These are phyloP conservation scores for Sapajus apella DNA, from an alignment of 2,113 vertebrate genomes.

Conservation along the genomic window DNA sequence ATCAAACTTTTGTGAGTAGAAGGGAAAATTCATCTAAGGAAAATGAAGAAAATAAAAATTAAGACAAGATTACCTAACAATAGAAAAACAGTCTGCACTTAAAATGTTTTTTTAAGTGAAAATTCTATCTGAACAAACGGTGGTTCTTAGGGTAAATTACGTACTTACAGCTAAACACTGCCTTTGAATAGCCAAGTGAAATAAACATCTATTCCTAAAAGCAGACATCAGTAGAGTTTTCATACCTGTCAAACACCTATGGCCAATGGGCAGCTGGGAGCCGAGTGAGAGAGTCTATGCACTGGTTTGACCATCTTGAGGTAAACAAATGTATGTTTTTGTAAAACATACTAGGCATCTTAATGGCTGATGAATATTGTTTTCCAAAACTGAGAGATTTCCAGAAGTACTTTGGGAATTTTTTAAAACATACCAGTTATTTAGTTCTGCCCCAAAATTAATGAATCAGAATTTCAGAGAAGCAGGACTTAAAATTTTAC, in stretches of 20 bases:
- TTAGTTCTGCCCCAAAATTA: neutral
- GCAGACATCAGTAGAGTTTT: neutral
- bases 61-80: neutral
- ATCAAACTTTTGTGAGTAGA: neutral
- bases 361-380: neutral
- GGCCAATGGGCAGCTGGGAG: neutral
- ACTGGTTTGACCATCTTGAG: neutral
- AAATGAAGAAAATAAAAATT: neutral
- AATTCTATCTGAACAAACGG: neutral
- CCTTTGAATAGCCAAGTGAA: neutral
- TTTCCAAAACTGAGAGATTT: neutral
- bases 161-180: neutral
- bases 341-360: neutral
- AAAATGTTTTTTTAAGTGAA: neutral
- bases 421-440: neutral
- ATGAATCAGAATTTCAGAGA: slow-evolving; percentile 32
- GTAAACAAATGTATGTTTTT: neutral
- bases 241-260: neutral
- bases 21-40: neutral
- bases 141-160: neutral
- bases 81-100: neutral
- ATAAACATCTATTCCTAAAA: neutral
- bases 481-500: neutral
- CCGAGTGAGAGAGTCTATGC: neutral
- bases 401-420: neutral